phyloP scores from a whole-genome alignment of 2,113 vertebrate genomes.

The Pogonocichla stellata region DNA sequence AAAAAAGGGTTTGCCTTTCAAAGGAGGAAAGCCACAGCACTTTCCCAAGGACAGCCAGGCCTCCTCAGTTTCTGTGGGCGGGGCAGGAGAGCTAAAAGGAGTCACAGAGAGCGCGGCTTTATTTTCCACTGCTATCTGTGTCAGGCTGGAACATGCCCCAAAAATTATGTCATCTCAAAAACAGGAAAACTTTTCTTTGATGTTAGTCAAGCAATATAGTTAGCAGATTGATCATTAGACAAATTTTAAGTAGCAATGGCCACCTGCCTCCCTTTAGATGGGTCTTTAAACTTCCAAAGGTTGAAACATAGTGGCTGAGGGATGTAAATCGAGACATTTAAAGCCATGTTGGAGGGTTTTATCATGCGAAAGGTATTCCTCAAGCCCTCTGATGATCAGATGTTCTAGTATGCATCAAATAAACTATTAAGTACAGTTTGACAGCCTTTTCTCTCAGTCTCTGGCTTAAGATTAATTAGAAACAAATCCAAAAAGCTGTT shows the following conservation, averaged over 20 bases:
- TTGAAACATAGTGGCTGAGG: neutral
- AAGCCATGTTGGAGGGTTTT: neutral
- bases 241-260: neutral
- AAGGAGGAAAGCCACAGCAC: slow-evolving; percentile 15
- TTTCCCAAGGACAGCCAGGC: neutral
- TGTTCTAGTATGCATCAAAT: neutral
- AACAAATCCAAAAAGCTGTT: neutral
- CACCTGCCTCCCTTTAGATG: neutral
- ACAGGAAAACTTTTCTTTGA: neutral
- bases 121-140: neutral
- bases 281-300: neutral
- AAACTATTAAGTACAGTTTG: neutral
- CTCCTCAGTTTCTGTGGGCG: neutral
- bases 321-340: neutral
- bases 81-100: neutral
- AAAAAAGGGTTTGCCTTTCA: slow-evolving; percentile 4
- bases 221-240: neutral
- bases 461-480: neutral
- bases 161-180: neutral
- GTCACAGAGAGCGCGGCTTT: neutral
- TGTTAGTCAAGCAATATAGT: neutral
- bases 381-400: neutral
- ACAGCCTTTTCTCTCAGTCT: neutral
- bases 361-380: neutral
- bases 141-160: neutral